A percentile compares a stretch with the other conserved stretches of the same genome.
phyloP scores from a whole-genome alignment of 1,140 invertebrate species.

The Stenopsyche tienmushanensis region DNA sequence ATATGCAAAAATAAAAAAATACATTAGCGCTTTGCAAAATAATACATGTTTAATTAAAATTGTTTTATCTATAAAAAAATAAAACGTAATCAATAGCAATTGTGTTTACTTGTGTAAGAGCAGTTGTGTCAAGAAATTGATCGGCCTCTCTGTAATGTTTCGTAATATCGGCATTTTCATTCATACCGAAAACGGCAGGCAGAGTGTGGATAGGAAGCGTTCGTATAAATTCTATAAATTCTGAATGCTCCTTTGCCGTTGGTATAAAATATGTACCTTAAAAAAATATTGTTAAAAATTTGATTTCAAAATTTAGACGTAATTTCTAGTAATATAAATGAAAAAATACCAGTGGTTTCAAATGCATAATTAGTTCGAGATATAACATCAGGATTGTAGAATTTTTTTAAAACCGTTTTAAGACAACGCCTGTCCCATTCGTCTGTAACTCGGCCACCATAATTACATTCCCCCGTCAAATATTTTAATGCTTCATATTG shows the following conservation, averaged over 20 bases:
- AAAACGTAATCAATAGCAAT: slow-evolving; percentile 14
- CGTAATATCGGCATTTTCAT: slow-evolving; percentile 91
- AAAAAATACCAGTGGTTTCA: slow-evolving; percentile 58
- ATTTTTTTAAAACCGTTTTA: slow-evolving; percentile 78
- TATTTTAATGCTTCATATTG: slow-evolving; percentile 89
- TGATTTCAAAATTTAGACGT: too few species aligned
- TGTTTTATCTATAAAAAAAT: slow-evolving; percentile 15
- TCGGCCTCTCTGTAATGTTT: slow-evolving; percentile 90
- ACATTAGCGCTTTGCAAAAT: background rate
- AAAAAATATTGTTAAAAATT: slow-evolving; percentile 15
- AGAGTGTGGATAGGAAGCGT: slow-evolving; percentile 76
- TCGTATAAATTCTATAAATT: slow-evolving; percentile 75
- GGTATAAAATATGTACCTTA: slow-evolving; percentile 76
- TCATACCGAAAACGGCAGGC: slow-evolving; percentile 89
- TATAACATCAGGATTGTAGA: slow-evolving; percentile 67
- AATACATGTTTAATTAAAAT: background rate
- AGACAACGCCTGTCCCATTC: slow-evolving; percentile 91
- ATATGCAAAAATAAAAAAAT: slow-evolving; percentile 16
- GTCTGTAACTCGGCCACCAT: slow-evolving; percentile 93
- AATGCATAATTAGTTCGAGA: slow-evolving; percentile 60
- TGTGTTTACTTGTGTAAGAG: slow-evolving; percentile 76
- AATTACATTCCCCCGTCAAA: slow-evolving; percentile 94
- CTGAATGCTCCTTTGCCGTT: slow-evolving; percentile 70
- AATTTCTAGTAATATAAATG: background rate
- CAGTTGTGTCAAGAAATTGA: slow-evolving; percentile 73